phyloP scores from a whole-genome alignment of 64 coral and sea anemone species.

The Dendronephthya gigantea region DNA sequence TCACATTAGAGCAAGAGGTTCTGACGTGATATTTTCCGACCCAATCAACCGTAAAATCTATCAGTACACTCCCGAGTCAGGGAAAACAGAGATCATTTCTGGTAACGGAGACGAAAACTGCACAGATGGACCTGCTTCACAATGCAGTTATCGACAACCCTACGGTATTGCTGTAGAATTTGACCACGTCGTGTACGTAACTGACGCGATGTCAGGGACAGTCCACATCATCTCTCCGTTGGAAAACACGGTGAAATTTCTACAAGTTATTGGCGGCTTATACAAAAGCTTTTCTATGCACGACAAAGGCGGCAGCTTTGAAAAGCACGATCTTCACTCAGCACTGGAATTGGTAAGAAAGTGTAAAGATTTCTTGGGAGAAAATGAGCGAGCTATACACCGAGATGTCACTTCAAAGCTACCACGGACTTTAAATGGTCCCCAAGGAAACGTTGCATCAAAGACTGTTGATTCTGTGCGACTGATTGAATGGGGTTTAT shows the following conservation, averaged over 20 bases:
- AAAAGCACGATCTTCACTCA: background rate
- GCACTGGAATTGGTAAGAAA: background rate
- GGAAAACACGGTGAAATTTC: background rate
- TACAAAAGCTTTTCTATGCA: background rate
- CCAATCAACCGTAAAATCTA: background rate
- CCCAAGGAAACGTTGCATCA: background rate
- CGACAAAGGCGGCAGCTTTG: background rate
- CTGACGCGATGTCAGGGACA: background rate
- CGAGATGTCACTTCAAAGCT: background rate
- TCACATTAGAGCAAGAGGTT: background rate
- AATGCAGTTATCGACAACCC: background rate
- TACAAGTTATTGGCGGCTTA: background rate
- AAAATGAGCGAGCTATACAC: background rate
- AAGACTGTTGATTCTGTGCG: background rate
- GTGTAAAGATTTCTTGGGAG: background rate
- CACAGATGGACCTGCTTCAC: background rate
- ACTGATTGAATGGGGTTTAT: constrained; percentile 16
- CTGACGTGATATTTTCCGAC: constrained; percentile 7
- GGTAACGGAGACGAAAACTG: constrained; percentile 6
- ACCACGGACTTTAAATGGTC: background rate
- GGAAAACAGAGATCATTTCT: background rate
- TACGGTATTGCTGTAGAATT: background rate
- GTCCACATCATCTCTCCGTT: background rate
- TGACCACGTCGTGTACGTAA: background rate
- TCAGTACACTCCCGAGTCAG: constrained; percentile 6